Base-by-base conservation (phyloP, 2,888 invertebrate genomes). In the Athetis lepigone region DNA sequence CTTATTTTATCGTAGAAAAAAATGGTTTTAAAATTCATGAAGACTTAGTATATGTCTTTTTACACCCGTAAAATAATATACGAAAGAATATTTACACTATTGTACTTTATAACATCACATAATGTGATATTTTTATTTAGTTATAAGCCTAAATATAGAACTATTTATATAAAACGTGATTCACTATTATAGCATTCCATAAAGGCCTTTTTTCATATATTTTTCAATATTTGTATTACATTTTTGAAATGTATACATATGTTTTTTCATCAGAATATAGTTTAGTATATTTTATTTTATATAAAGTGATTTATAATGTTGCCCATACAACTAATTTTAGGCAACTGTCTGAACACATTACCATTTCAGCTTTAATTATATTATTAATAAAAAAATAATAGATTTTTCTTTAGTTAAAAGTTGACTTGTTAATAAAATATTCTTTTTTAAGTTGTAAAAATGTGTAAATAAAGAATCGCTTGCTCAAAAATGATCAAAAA, bases 331-430 rank as follows among this genome's bases (percentile, higher is more conserved):
- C 7, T 18, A 23, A 47, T 51, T 49, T 57, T 33, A 59, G 46
- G 55, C 63, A 62, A 65, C 51, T 62, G 56, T 76, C 63, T 75
- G 75, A 85, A 86, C 79, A 85, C 82, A 88, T 88, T 89, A 89
- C 89, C 90, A 89, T 82, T 76, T 79, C 84, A 89, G 89, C 90
- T 90, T 89, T 90, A 90, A 89, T 85, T 82, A 78, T 46, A 63
- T 78, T 67, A 56, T 68, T 63, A 74, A 75, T 76, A 61, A 74
- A 49, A 63, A 60, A 63, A 59, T 50, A 23, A 39, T 51, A 60
- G 40, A 60, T 62, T 69, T 70, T 71, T 36, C 47, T 62, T 69
- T 73, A 74, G 73, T 64, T 79, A 70, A 79, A 70, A 65, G 39
- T 61, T 74, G 61, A 64, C 50, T 67, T 61, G 39, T 68, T 65